Evolutionary conservation across 2,113 vertebrate genomes (phyloP).

Genomic region (Pseudopodoces humilis): DNA sequence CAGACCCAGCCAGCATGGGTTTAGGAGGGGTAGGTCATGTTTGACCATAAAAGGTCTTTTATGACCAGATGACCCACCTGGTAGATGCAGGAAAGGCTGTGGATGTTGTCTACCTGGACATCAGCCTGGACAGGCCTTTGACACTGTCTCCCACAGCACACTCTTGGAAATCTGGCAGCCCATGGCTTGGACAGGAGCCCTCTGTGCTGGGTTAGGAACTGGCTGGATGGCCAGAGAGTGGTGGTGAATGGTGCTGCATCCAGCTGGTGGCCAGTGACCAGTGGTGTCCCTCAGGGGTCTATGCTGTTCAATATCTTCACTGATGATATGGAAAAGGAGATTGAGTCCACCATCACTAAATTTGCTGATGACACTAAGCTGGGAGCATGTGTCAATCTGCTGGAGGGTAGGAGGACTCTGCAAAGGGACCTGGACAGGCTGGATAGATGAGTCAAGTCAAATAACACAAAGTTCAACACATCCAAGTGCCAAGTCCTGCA

Average conservation of each 20-base stretch:
- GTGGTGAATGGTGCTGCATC: no score
- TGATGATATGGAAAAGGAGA: not conserved
- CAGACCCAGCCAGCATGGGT: not conserved
- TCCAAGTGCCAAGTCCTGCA: no score
- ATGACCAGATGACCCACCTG: rapidly evolving
- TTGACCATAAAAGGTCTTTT: not conserved
- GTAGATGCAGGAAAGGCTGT: not conserved
- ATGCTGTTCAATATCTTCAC: not conserved
- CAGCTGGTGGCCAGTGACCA: no score
- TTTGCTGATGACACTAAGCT: not conserved
- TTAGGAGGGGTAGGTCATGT: not conserved
- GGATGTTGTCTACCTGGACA: not conserved
- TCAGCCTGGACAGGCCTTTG: not conserved
- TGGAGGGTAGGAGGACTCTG: not conserved
- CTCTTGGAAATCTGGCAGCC: no score
- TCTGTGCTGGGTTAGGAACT: no score
- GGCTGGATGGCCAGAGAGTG: no score
- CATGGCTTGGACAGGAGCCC: no score
- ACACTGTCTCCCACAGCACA: not conserved
- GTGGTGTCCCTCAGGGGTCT: no score
- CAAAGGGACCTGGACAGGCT: not conserved
- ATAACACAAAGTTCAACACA: no score
- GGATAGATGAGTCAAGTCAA: not conserved
- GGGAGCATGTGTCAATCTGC: not conserved
- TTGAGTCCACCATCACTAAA: not conserved